These are phyloP conservation scores for Martes martes DNA, from an alignment of 2,113 vertebrate species.

Conservation along the genomic window DNA sequence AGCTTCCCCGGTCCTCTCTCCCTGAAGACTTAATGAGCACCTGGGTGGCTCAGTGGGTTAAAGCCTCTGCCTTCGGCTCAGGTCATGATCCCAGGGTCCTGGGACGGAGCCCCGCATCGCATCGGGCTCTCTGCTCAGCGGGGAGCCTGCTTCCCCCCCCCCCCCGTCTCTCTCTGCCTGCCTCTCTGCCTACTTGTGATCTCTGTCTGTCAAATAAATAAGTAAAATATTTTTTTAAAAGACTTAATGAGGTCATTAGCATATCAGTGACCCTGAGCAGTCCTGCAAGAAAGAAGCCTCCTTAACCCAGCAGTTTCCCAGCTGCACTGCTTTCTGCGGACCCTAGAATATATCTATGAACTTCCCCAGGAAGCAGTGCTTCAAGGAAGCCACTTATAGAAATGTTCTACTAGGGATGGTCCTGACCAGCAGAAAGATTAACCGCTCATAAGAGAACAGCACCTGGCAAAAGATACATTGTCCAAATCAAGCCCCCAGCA, in stretches of 20 bases:
- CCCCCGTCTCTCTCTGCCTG: too few relatives aligned
- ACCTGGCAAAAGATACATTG: neutral
- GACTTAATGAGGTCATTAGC: neutral
- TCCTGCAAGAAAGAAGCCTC: neutral
- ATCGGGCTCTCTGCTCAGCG: too few relatives aligned
- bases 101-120: too few relatives aligned
- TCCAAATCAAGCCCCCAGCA: neutral
- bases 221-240: too few relatives aligned
- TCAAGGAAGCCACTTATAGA: constrained; percentile 3
- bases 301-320: neutral
- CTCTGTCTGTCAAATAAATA: too few relatives aligned
- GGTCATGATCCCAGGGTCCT: too few relatives aligned
- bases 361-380: neutral
- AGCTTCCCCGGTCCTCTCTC: neutral
- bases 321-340: neutral
- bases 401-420: neutral
- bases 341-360: neutral
- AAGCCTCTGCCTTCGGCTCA: too few relatives aligned
- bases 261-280: neutral
- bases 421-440: neutral
- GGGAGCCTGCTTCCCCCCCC: too few relatives aligned
- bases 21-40: too few relatives aligned
- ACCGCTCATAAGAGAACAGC: neutral
- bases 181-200: too few relatives aligned
- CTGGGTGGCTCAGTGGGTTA: too few relatives aligned